Evolutionary conservation across 2,888 invertebrate species (phyloP).

Genomic region (Habroteleia sp.): DNA sequence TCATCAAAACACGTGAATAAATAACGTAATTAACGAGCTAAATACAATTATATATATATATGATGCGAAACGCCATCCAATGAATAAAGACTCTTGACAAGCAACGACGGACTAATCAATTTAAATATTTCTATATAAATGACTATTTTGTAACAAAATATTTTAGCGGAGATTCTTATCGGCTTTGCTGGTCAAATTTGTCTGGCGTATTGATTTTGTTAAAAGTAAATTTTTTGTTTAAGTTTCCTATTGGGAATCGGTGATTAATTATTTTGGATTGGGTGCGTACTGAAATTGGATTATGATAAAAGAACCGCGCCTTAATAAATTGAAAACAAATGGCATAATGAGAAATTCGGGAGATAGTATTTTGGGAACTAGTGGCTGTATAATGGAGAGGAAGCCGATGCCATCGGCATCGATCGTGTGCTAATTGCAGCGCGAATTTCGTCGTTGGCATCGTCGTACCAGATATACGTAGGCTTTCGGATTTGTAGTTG

Average conservation of each 20-base stretch:
- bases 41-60: slow-evolving; percentile 47
- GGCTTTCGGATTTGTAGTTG: slow-evolving; percentile 72
- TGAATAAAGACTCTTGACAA: slow-evolving; percentile 53
- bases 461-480: slow-evolving; percentile 64
- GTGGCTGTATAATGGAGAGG: slow-evolving; percentile 57
- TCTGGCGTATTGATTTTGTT: slow-evolving; percentile 14
- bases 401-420: slow-evolving; percentile 69
- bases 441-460: slow-evolving; percentile 70
- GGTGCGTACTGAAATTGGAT: not conserved
- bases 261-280: slow-evolving; percentile 18
- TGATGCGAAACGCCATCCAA: slow-evolving; percentile 19
- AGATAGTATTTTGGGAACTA: slow-evolving; percentile 38
- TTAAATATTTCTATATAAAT: slow-evolving; percentile 35
- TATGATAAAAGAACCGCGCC: slow-evolving; percentile 1
- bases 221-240: slow-evolving; percentile 7
- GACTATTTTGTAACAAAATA: slow-evolving; percentile 18
- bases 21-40: slow-evolving; percentile 56
- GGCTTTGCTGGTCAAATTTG: slow-evolving; percentile 8
- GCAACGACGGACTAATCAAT: slow-evolving; percentile 50
- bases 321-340: slow-evolving; percentile 26
- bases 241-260: slow-evolving; percentile 1
- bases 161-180: slow-evolving; percentile 23
- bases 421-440: slow-evolving; percentile 73
- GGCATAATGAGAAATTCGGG: slow-evolving; percentile 18
- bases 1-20: slow-evolving; percentile 50